These are phyloP conservation scores for Oryzias dopingdopingensis DNA, from an alignment of 2,797 vertebrate species.

Conservation along the genomic window DNA sequence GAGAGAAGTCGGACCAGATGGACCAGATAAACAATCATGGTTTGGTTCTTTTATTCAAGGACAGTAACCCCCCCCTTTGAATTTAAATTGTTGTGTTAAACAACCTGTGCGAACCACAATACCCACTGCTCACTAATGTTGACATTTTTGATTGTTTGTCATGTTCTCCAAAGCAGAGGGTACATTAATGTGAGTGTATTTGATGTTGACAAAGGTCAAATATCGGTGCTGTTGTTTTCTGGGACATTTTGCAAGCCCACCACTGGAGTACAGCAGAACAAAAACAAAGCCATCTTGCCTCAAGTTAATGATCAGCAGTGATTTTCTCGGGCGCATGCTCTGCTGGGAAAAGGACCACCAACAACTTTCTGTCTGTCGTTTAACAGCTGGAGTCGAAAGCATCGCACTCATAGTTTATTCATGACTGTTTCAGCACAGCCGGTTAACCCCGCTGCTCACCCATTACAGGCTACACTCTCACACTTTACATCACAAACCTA, in stretches of 20 bases:
- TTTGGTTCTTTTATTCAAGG: no score
- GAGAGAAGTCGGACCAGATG: no score
- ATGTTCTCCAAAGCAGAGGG: conserved; percentile 50
- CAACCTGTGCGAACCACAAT: conserved; percentile 26
- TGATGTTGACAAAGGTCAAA: conserved; percentile 49
- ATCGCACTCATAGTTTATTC: conserved; percentile 33
- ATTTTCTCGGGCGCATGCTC: conserved; percentile 14
- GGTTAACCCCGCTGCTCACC: conserved; percentile 3
- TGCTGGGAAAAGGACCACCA: conserved; percentile 21
- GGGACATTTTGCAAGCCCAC: conserved; percentile 26
- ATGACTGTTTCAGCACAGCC: conserved; percentile 13
- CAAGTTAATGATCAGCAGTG: conserved; percentile 43
- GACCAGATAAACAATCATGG: no score
- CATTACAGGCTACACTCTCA: neutral
- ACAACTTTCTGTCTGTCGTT: conserved; percentile 1
- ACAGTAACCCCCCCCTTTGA: no score
- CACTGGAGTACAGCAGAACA: neutral
- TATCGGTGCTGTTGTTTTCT: conserved; percentile 50
- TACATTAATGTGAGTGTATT: conserved; percentile 34
- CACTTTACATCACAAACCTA: neutral
- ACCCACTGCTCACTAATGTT: conserved; percentile 36
- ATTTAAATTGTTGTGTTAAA: neutral
- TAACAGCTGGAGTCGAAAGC: conserved; percentile 11
- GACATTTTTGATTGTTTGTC: conserved; percentile 54
- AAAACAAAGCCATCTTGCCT: conserved; percentile 23